Conservation (phyloP, 2,888 invertebrate species). For the Ariolimax columbianus region DNA sequence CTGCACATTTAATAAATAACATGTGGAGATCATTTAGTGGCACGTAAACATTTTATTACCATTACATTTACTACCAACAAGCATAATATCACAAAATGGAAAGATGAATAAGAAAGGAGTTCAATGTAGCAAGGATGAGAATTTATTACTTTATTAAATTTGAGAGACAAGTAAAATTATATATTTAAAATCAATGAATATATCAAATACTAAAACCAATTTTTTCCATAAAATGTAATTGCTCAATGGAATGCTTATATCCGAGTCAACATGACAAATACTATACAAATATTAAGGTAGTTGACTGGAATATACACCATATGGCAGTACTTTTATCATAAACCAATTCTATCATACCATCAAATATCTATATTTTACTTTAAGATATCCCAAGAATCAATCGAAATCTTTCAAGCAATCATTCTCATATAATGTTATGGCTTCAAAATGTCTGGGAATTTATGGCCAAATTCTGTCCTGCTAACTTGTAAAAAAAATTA, state of each 20-base stretch:
- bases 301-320: too few species aligned
- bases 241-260: too few species aligned
- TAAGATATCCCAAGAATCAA: not conserved
- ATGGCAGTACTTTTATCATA: not conserved
- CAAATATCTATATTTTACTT: not conserved
- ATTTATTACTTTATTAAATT: too few species aligned
- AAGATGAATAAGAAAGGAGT: not conserved
- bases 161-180: too few species aligned
- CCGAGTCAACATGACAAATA: too few species aligned
- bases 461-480: not conserved
- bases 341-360: not conserved
- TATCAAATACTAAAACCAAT: too few species aligned
- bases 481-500: too few species aligned
- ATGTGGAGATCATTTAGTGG: not conserved
- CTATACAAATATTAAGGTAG: too few species aligned
- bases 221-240: too few species aligned
- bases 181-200: too few species aligned
- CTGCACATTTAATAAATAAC: not conserved
- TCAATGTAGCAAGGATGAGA: not conserved
- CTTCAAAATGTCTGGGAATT: not conserved
- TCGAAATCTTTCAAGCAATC: not conserved
- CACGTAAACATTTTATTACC: constrained; percentile 28
- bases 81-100: constrained; percentile 4
- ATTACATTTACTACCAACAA: not conserved
- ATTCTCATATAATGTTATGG: not conserved